Evolutionary conservation across 2,113 vertebrate genomes (phyloP).

Genomic region (Talpa occidentalis): DNA sequence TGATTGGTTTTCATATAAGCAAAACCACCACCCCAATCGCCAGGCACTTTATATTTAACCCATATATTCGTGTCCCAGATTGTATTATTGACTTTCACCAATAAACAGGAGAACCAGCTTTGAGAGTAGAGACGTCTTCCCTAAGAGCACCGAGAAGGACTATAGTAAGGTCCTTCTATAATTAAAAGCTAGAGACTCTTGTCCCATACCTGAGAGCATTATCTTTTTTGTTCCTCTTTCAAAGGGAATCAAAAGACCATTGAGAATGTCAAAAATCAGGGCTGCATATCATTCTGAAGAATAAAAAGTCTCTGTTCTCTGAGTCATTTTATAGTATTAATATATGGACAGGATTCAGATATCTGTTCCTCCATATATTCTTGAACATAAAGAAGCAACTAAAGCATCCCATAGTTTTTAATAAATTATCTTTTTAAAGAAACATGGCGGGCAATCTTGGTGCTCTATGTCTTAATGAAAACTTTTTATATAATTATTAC

Average conservation of each 20-base stretch:
- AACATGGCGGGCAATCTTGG: neutral
- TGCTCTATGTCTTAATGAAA: neutral
- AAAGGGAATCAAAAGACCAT: constrained; percentile 14
- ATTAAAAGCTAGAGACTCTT: neutral
- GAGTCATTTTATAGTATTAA: neutral
- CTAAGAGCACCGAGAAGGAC: neutral
- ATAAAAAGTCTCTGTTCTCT: neutral
- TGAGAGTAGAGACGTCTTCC: neutral
- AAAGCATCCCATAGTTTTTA: neutral
- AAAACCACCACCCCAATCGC: neutral
- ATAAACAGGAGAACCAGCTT: neutral
- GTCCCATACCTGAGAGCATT: neutral
- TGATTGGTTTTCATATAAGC: neutral
- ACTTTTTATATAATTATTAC: constrained; percentile 28
- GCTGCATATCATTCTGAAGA: neutral
- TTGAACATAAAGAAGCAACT: neutral
- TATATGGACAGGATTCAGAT: neutral
- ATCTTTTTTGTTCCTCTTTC: neutral
- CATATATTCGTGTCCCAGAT: neutral
- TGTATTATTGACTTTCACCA: neutral
- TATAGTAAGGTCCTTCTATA: neutral
- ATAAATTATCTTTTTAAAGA: constrained; percentile 35
- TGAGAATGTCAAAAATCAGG: neutral
- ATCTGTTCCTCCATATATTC: neutral
- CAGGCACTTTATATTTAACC: neutral